Evolutionary conservation across 1,140 invertebrate genomes (phyloP).

Genomic region (Alviniconcha marisindica): DNA sequence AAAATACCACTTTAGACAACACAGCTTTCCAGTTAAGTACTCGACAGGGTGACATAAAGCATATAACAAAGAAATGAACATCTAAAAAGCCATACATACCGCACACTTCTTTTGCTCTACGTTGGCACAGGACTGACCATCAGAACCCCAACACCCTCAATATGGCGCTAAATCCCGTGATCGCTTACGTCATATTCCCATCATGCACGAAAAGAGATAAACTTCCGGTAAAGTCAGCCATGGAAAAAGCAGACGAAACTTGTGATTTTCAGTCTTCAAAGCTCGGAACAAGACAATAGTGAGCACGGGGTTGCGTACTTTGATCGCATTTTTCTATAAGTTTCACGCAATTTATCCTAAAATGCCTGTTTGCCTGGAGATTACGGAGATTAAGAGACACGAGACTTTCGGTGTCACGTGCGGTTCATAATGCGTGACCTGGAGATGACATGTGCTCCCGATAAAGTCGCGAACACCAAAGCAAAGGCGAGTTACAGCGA

Average conservation of each 20-base stretch:
- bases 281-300: constrained; percentile 88
- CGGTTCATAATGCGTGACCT: neutral
- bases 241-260: constrained; percentile 51
- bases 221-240: constrained; percentile 24
- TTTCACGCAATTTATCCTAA: no score
- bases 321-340: no score
- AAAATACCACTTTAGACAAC: no score
- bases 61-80: no score
- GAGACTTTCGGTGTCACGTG: constrained; percentile 25
- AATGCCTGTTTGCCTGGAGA: no score
- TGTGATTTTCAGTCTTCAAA: constrained; percentile 79
- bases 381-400: neutral
- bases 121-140: neutral
- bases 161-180: constrained; percentile 65
- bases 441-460: neutral
- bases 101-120: neutral
- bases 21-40: no score
- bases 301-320: no score
- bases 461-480: no score
- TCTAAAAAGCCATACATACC: neutral
- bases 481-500: no score
- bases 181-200: constrained; percentile 56
- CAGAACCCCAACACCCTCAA: constrained; percentile 52
- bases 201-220: constrained; percentile 32
- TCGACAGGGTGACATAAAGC: no score